A percentile compares a stretch with the other conserved stretches of the same genome.
These are phyloP conservation scores for Melitaea athalia DNA, from an alignment of 2,888 invertebrate genomes.

Conservation along the genomic window DNA sequence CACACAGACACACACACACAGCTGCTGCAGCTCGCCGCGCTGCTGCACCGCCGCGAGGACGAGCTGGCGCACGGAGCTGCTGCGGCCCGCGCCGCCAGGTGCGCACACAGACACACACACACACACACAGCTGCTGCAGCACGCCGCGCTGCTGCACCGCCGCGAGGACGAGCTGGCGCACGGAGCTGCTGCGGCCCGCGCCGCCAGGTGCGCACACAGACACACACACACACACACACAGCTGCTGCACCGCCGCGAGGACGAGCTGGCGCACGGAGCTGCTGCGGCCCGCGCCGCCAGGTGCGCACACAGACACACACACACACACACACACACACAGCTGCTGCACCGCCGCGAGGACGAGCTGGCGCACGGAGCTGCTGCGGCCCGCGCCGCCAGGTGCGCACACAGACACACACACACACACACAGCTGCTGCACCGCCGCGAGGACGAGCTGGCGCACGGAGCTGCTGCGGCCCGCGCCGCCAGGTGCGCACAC, in stretches of 20 bases:
- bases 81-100: conserved; percentile 20
- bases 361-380: conserved; percentile 46
- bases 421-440: conserved; percentile 49
- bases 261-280: conserved; percentile 47
- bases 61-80: conserved; percentile 45
- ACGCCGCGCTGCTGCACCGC: conserved; percentile 55
- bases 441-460: conserved; percentile 58
- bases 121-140: conserved; percentile 84
- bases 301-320: conserved; percentile 17
- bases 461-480: conserved; percentile 30
- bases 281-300: conserved; percentile 18
- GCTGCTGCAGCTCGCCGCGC: conserved; percentile 80
- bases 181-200: conserved; percentile 26
- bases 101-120: conserved; percentile 13
- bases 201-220: conserved; percentile 16
- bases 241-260: conserved; percentile 58
- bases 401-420: conserved; percentile 14
- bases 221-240: conserved; percentile 1
- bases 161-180: conserved; percentile 57
- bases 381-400: conserved; percentile 19
- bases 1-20: conserved; percentile 58
- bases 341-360: conserved; percentile 60
- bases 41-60: conserved; percentile 60
- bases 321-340: no score
- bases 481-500: conserved; percentile 17